Conservation (phyloP, 2,797 vertebrate species). For the Molothrus aeneus region DNA sequence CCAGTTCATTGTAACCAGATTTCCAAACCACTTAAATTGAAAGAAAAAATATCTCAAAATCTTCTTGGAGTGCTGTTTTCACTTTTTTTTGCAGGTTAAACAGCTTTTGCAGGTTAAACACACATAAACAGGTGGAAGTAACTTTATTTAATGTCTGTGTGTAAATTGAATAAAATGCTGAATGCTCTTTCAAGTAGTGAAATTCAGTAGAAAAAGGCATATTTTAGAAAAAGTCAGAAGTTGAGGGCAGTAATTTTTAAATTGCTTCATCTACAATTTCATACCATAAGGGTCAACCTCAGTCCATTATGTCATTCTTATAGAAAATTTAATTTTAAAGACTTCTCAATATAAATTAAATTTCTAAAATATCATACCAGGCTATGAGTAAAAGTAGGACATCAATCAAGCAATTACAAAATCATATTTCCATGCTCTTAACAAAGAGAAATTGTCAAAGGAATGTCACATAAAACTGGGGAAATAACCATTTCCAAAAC, state of each 20-base stretch:
- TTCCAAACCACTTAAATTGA: slow-evolving; percentile 83
- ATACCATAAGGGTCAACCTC: neutral
- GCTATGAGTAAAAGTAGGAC: neutral
- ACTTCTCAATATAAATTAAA: neutral
- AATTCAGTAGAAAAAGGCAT: neutral
- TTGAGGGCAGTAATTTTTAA: neutral
- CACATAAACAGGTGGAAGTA: neutral
- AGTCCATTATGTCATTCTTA: neutral
- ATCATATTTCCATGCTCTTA: neutral
- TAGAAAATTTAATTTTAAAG: neutral
- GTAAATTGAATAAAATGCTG: neutral
- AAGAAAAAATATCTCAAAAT: slow-evolving; percentile 14
- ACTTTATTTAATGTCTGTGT: neutral
- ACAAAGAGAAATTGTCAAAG: neutral
- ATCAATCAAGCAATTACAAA: slow-evolving; percentile 6
- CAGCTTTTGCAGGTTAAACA: neutral
- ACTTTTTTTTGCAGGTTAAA: neutral
- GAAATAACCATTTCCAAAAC: slow-evolving; percentile 34
- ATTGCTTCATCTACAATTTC: neutral
- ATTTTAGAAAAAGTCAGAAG: neutral
- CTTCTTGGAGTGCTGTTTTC: neutral
- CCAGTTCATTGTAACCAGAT: slow-evolving; percentile 83
- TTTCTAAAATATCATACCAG: neutral
- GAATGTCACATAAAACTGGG: neutral
- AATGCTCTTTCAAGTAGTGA: neutral